Evolutionary conservation across 2,888 invertebrate genomes (phyloP).

Genomic region (Netelia inedita): DNA sequence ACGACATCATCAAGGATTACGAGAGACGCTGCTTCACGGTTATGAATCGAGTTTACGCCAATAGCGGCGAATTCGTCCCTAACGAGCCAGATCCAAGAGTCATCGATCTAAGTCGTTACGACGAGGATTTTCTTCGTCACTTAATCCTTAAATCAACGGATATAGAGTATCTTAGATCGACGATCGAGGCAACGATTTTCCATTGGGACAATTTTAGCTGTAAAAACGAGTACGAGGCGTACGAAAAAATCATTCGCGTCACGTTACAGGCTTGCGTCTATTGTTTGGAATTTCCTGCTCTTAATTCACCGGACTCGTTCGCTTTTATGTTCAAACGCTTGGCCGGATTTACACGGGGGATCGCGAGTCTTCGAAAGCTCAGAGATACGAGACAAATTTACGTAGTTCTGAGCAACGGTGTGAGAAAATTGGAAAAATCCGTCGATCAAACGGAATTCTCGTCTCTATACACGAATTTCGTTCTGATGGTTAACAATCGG

Average conservation of each 20-base stretch:
- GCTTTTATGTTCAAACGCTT: constrained; percentile 74
- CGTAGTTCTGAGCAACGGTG: constrained; percentile 54
- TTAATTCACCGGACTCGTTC: constrained; percentile 72
- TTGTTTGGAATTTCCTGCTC: constrained; percentile 74
- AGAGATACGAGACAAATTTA: constrained; percentile 61
- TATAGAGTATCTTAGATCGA: constrained; percentile 74
- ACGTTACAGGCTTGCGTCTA: constrained; percentile 77
- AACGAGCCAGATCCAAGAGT: neutral
- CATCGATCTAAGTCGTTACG: constrained; percentile 16
- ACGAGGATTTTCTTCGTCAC: constrained; percentile 77
- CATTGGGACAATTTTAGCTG: constrained; percentile 69
- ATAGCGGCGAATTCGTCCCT: neutral
- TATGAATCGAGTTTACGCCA: constrained; percentile 55
- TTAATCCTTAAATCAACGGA: constrained; percentile 76
- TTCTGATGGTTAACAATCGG: constrained; percentile 59
- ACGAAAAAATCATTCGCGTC: constrained; percentile 72
- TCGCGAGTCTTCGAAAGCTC: constrained; percentile 58
- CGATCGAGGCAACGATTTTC: constrained; percentile 67
- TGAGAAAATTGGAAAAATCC: constrained; percentile 62
- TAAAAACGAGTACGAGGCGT: constrained; percentile 72
- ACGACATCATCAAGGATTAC: constrained; percentile 76
- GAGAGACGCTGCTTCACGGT: constrained; percentile 74
- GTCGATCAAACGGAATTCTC: constrained; percentile 62
- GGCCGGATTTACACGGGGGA: constrained; percentile 57
- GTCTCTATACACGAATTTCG: constrained; percentile 53